Evolutionary conservation across 1,140 invertebrate species (phyloP), one percentile per base, ranked within the genome.

Genomic region (Drosophila oshimai): DNA sequence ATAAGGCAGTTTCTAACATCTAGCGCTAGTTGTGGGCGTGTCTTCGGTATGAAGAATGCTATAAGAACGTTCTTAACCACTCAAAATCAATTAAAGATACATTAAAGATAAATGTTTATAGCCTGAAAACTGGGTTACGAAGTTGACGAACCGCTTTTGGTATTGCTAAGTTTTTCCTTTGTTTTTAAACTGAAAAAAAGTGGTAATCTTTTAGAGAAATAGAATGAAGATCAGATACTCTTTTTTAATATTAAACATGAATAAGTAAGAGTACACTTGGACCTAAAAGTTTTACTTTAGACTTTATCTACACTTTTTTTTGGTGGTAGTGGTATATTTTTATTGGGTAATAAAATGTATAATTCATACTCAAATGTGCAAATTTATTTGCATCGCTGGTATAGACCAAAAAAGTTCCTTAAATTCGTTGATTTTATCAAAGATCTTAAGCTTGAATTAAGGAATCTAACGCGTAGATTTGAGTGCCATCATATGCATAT

Each of bases 51-150:
- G 44, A 33, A 62, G 17, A 62, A 34, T 31, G 37, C 20, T 3
- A 20, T 34, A 41, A 50, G 15, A 58, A 60, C 65, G 67, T 58
- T 70, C 51, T 28, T 34, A 50, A 45, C 47, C 73, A 77, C 47
- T 81, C 60, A 45, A 29, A 58, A 73, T 77, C 78, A 83, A 81
- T 81, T 77, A 83, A 81, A 76, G 55, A 36, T 53, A 37, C 55
- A 75, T 69, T 73, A 64, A 39, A 51, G 58, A 54, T 29, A 64
- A 29, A 79, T 39, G 33, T 69, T 49, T 62, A 58, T 46, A 20
- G 9, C n/a, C 29, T 36, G 22, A 31, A 69, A 81, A 51, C 68
- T 81, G 42, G 73, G 73, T 83, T 81, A 83, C 29, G 34, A 53
- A 46, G 51, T 67, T 74, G 72, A 42, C 61, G 46, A 74, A 60